phyloP scores from a whole-genome alignment of 2,113 vertebrate genomes.

The Danio rerio region GRCz12tu NC_133183.1:17392501-17393000 shows the following conservation, averaged over 20 bases:
- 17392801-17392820: conserved; percentile 43
- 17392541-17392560: too few relatives aligned
- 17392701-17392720: conserved; percentile 1
- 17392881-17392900: conserved; percentile 13
- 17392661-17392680: neutral
- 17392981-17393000: conserved; percentile 29
- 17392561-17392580: too few relatives aligned
- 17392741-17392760: conserved; percentile 38
- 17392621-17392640: too few relatives aligned
- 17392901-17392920: conserved; percentile 6
- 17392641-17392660: too few relatives aligned
- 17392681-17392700: neutral
- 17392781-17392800: conserved; percentile 37
- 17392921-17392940: conserved; percentile 8
- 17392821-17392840: conserved; percentile 36
- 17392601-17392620: too few relatives aligned
- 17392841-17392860: conserved; percentile 28
- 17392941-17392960: conserved; percentile 14
- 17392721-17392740: neutral
- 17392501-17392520: too few relatives aligned
- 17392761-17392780: conserved; percentile 45
- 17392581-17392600: too few relatives aligned
- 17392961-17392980: conserved; percentile 31
- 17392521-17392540: too few relatives aligned
- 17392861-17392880: neutral